Evolutionary conservation across 2,797 vertebrate genomes (phyloP), one percentile per base, ranked within the genome.

Genomic region (Lates japonicus): DNA sequence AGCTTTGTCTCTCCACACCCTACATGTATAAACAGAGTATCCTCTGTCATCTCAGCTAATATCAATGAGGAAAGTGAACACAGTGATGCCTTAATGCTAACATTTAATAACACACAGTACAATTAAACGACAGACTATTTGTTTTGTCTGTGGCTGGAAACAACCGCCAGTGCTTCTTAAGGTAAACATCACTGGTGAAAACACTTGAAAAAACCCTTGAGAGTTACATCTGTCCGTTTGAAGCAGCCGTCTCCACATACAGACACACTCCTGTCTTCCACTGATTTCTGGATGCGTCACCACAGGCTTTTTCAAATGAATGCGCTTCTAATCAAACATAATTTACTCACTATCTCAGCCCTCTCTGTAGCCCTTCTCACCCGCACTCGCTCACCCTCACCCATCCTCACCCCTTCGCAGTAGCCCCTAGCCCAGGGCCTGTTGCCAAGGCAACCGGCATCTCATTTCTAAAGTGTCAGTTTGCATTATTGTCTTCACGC

Each of bases 401-500:
- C 95, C 93, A 87, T 95, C 96, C 82, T 87, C 88, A 84, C 85
- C 91, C 89, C 46, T 72, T 95, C 95, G 95, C 93, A 76, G 95
- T 96, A 96, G 97, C 96, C 81, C 95, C 93, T 95, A 96, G 96
- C 97, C 96, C 96, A 95, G 95, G 96, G 97, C 97, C 95, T 92
- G 98, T 99, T 97, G 96, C 97, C 97, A 97, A 96, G 96, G 97
- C 96, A 98, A 99, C 98, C 94, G 57, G 97, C 96, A 97, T 97
- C 97, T 98, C 97, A 98, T 99, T 98, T 98, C 97, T 97, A 95
- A 98, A 98, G 97, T 99, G 98, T 99, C 98, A 98, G 97, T 97
- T 98, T 98, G 97, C 95, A 97, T 99, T 99, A 98, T 98, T 98
- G 98, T 98, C 97, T 98, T 98, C 97, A 97, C 96, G 97, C 96